Base-by-base conservation (phyloP, 2,113 vertebrate species). In the Anoura caudifer region DNA sequence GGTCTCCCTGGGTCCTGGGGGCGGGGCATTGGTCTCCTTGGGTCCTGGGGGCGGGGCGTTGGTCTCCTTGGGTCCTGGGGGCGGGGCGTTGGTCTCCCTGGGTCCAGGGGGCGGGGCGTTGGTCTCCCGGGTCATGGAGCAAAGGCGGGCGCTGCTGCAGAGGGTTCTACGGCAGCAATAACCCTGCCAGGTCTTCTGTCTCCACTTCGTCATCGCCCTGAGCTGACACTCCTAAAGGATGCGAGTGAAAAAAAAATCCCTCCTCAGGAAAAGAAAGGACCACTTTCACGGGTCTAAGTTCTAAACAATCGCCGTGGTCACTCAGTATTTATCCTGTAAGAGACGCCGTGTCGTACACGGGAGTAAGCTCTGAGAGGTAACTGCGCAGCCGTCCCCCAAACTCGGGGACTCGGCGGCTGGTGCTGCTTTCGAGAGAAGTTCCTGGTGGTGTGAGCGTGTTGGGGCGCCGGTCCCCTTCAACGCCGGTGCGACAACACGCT, bases 41-140 rank as follows among this genome's bases (percentile, higher is more conserved):
- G n/a, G n/a, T n/a, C n/a, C n/a, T n/a, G n/a, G 13, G 3, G 24
- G 5, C 5, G 1, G 3, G 24, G 26, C 5, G 15, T 6, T 3
- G 65, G 5, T 31, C 41, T 87, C 56, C 86, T 61, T 17, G n/a
- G 72, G 14, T 0, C 0, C 28, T n/a, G n/a, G 13, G 3, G 24
- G 5, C 5, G 1, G 3, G 24, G 26, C 5, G 15, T 6, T 3
- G 65, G 5, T 31, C 41, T 87, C 56, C 86, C 67, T 17, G n/a
- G 72, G 14, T 0, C 0, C 28, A 45, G 38, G 13, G 3, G 24
- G 5, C 5, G 1, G 3, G 24, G 26, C 5, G 15, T 6, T 3
- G 65, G 5, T 31, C 41, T 87, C 56, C 86, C 67, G n/a, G 72
- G 14, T 0, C 0, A 22, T 41, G 38, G 41, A 47, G 61, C 7